Percentiles rank a stretch among this genome's conserved stretches.
Conservation (phyloP, 2,888 invertebrate species). For the Lysandra coridon region DNA sequence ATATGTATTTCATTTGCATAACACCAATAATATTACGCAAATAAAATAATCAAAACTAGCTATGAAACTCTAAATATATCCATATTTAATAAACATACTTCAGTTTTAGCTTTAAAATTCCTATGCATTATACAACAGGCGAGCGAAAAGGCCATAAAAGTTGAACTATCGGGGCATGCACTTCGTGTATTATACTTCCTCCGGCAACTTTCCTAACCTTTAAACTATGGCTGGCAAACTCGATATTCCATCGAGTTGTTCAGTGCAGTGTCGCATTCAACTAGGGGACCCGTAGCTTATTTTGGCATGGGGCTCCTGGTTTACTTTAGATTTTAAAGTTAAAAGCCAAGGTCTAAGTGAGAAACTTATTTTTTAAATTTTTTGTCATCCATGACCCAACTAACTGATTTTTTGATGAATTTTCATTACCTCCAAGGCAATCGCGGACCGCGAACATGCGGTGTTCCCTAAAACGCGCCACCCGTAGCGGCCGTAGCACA, state of each 20-base stretch:
- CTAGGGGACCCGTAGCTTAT: background rate
- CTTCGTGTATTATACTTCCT: background rate
- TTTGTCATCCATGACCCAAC: no score
- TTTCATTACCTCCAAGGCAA: no score
- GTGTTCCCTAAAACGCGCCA: background rate
- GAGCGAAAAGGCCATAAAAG: constrained; percentile 17
- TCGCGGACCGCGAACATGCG: no score
- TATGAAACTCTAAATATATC: background rate
- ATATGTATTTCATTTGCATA: no score
- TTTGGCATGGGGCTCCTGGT: background rate
- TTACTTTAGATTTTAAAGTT: background rate
- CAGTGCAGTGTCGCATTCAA: background rate
- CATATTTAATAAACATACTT: background rate
- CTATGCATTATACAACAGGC: constrained; percentile 4
- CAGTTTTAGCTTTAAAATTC: background rate
- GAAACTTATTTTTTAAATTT: no score
- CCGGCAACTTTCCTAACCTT: constrained; percentile 18
- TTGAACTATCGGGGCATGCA: constrained; percentile 10
- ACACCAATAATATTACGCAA: background rate
- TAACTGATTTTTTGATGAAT: no score
- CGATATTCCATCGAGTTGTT: constrained; percentile 5
- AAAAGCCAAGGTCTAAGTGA: background rate
- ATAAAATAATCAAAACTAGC: background rate
- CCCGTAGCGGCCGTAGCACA: background rate
- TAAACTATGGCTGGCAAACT: constrained; percentile 15